These are phyloP conservation scores for Cirrhinus mrigala DNA, from an alignment of 2,797 vertebrate species.

Conservation along the genomic window DNA sequence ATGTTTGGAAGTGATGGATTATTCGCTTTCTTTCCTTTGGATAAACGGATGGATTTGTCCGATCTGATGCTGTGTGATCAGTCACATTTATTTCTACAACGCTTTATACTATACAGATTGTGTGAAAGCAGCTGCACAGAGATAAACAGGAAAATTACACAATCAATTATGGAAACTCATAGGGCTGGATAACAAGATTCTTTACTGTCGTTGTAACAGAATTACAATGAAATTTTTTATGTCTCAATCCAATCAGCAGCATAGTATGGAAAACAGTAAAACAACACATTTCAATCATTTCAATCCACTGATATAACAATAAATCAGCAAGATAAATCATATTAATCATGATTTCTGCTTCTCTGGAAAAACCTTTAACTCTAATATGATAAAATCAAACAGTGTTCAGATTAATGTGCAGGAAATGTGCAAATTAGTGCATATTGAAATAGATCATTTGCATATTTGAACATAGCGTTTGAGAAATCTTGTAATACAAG, in stretches of 20 bases:
- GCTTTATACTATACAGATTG: neutral
- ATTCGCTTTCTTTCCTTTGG: neutral
- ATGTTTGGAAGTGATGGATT: neutral
- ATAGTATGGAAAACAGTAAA: neutral
- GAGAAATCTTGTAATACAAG: too few relatives aligned
- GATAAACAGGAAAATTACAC: neutral
- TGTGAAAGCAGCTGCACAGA: neutral
- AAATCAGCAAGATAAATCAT: too few relatives aligned
- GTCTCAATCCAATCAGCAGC: neutral
- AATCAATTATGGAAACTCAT: neutral
- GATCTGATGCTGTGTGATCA: neutral
- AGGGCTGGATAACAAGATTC: neutral
- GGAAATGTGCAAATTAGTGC: neutral
- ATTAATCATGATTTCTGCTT: neutral
- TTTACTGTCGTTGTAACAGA: neutral
- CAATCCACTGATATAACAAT: too few relatives aligned
- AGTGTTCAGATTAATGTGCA: neutral
- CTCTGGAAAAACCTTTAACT: neutral
- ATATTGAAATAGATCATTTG: neutral
- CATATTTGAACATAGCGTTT: neutral
- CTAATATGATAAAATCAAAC: neutral
- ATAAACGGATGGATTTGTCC: neutral
- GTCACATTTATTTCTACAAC: neutral
- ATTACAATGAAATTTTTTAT: neutral
- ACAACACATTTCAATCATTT: neutral